Evolutionary conservation across 2,113 vertebrate species (phyloP).

Genomic region (Pandion haliaetus): DNA sequence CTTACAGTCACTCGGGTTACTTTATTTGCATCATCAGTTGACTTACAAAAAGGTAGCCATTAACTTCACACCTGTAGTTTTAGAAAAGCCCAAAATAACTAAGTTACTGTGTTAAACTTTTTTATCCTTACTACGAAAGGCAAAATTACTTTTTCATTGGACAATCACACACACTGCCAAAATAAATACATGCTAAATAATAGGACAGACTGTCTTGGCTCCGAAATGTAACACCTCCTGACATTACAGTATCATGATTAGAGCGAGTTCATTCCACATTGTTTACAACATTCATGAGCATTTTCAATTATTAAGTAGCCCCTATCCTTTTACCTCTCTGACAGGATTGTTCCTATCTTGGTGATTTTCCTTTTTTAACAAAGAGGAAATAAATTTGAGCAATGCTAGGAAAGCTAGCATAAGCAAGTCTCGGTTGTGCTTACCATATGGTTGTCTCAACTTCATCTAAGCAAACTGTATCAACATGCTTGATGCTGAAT

Average conservation of each 20-base stretch:
- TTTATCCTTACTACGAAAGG: neutral
- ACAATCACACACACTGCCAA: neutral
- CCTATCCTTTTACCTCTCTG: constrained; percentile 85
- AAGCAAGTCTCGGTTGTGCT: neutral
- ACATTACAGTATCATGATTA: constrained; percentile 85
- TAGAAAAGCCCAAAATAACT: neutral
- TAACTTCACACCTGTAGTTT: neutral
- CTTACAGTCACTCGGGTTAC: constrained; percentile 62
- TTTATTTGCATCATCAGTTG: constrained; percentile 42
- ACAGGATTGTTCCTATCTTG: constrained; percentile 73
- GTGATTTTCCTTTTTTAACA: constrained; percentile 73
- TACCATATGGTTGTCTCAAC: neutral
- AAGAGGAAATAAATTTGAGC: constrained; percentile 59
- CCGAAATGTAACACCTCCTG: constrained; percentile 85
- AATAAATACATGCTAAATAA: constrained; percentile 78
- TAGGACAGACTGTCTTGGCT: constrained; percentile 79
- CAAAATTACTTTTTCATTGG: constrained; percentile 26
- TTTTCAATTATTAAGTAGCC: constrained; percentile 87
- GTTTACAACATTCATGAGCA: constrained; percentile 90
- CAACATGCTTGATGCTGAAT: neutral
- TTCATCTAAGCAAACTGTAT: neutral
- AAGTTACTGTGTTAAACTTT: neutral
- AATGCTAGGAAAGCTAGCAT: neutral
- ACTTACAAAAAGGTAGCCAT: neutral
- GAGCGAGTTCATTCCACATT: constrained; percentile 83